A percentile compares a stretch with the other conserved stretches of the same genome.
Evolutionary conservation across 1,140 invertebrate species (phyloP).

Genomic region (Drosophila lini): DNA sequence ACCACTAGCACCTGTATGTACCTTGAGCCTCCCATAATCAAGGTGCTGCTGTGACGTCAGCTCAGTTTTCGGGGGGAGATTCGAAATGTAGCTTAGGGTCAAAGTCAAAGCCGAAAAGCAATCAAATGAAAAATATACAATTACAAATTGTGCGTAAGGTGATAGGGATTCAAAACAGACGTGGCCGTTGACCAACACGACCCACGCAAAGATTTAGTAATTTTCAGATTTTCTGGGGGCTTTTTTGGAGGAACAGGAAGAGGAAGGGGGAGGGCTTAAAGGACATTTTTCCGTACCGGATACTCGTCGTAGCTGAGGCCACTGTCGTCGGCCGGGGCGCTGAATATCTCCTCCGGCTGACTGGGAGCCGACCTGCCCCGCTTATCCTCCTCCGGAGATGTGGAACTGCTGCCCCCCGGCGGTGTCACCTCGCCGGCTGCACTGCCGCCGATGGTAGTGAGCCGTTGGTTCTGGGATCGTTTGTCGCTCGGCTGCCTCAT

Average conservation of each 20-base stretch:
- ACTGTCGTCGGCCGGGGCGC: slow-evolving; percentile 61
- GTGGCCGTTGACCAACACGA: slow-evolving; percentile 11
- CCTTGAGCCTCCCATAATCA: slow-evolving; percentile 15
- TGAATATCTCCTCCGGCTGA: slow-evolving; percentile 81
- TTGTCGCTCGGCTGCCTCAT: slow-evolving; percentile 50
- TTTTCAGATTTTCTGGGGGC: slow-evolving; percentile 13
- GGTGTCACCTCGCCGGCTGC: slow-evolving; percentile 30
- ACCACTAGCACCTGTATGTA: slow-evolving; percentile 8
- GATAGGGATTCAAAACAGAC: slow-evolving; percentile 53
- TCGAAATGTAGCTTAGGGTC: slow-evolving; percentile 40
- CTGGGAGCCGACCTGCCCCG: slow-evolving; percentile 48
- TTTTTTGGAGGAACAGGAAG: background rate
- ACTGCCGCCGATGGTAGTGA: slow-evolving; percentile 23
- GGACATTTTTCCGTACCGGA: slow-evolving; percentile 54
- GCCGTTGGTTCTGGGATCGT: slow-evolving; percentile 20
- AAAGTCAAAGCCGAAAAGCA: slow-evolving; percentile 64
- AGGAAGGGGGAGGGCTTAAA: background rate
- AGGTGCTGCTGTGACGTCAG: slow-evolving; percentile 57
- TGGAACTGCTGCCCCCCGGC: slow-evolving; percentile 14
- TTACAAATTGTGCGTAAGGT: slow-evolving; percentile 74
- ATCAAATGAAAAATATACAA: slow-evolving; percentile 78
- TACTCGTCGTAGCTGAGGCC: slow-evolving; percentile 74
- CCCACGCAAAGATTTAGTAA: slow-evolving; percentile 35
- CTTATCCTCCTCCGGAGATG: slow-evolving; percentile 25
- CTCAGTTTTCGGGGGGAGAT: background rate